Percentiles rank a stretch among this genome's conserved stretches.
Conservation (phyloP, 2,888 invertebrate species). For the Cantharis lateralis region DNA sequence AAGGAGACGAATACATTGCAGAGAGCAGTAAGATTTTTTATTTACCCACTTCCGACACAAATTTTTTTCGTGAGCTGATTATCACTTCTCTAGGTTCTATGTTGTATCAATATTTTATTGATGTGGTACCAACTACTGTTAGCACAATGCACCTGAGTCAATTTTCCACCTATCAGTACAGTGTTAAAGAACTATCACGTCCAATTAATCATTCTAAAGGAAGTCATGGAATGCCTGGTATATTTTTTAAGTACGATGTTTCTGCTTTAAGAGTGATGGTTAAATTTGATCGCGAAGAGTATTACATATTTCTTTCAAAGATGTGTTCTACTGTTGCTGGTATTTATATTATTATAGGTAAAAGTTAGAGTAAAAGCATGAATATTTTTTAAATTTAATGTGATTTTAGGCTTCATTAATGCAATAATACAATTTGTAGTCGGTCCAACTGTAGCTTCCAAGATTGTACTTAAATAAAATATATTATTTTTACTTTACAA, state of each 20-base stretch:
- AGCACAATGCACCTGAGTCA: constrained; percentile 71
- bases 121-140: constrained; percentile 96
- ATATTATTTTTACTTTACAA: not conserved
- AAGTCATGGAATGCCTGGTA: constrained; percentile 92
- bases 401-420: constrained; percentile 34
- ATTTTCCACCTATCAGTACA: constrained; percentile 88
- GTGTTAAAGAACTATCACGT: constrained; percentile 87
- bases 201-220: constrained; percentile 75
- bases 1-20: constrained; percentile 90
- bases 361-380: constrained; percentile 5
- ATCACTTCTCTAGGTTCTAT: constrained; percentile 67
- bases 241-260: constrained; percentile 94
- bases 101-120: constrained; percentile 90
- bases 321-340: constrained; percentile 92
- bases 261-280: constrained; percentile 87
- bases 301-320: constrained; percentile 81
- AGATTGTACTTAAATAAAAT: not conserved
- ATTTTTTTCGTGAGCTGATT: not conserved
- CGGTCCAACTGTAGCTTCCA: not conserved
- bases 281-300: constrained; percentile 75
- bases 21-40: constrained; percentile 59
- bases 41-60: not conserved
- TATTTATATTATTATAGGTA: constrained; percentile 84
- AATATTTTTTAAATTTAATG: not conserved
- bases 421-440: constrained; percentile 29